Conservation (phyloP, 2,797 vertebrate genomes). For the Enteromius treurensis region DNA sequence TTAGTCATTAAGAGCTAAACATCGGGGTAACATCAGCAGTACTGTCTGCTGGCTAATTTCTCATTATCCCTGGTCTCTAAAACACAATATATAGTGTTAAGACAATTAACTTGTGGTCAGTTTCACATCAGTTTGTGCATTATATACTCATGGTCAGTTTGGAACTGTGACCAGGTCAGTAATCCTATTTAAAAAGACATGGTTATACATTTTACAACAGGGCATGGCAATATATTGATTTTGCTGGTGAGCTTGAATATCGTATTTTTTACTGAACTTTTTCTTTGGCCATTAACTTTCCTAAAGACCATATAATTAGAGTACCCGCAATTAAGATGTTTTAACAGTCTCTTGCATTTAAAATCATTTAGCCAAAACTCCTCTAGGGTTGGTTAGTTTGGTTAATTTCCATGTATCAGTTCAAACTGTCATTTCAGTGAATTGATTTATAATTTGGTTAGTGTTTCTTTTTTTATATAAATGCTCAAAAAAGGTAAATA, state of each 20-base stretch:
- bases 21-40: conserved; percentile 6
- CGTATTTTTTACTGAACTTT: conserved; percentile 9
- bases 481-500: not conserved
- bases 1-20: conserved; percentile 37
- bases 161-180: not conserved
- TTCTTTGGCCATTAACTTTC: not conserved
- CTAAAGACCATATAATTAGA: not conserved
- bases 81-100: not conserved
- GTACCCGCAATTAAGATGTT: conserved; percentile 7
- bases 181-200: not conserved
- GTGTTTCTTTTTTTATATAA: not conserved
- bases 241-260: not conserved
- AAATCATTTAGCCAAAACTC: not conserved
- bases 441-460: not conserved
- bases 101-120: not conserved
- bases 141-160: not conserved
- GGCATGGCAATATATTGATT: not conserved
- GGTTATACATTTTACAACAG: not conserved
- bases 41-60: conserved; percentile 15
- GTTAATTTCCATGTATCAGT: not conserved
- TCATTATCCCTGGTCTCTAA: not conserved
- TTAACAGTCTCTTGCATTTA: not conserved
- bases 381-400: not conserved
- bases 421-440: not conserved
- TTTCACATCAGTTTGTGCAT: not conserved